A percentile compares a stretch with the other conserved stretches of the same genome.
Evolutionary conservation across 2,113 vertebrate genomes (phyloP).

Genomic region (Triplophysa tibetana): DNA sequence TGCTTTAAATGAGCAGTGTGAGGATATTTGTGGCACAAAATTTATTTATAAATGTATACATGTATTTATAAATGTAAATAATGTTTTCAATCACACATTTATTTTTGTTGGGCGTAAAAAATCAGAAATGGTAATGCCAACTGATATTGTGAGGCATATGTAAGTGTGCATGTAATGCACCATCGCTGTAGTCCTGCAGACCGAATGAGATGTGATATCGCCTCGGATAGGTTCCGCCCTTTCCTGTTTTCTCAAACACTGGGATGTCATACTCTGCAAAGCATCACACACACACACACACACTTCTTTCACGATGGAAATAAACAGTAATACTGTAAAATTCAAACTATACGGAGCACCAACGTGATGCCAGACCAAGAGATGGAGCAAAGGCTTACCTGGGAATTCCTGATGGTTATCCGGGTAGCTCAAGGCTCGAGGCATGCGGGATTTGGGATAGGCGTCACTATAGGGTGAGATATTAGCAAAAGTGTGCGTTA

Average conservation of each 20-base stretch:
- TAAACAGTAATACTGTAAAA: not conserved
- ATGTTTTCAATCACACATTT: not conserved
- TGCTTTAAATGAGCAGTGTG: no score
- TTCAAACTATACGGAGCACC: not conserved
- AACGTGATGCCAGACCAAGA: not conserved
- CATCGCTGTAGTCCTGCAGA: slow-evolving; percentile 94
- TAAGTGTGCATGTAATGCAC: slow-evolving; percentile 63
- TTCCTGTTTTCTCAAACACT: slow-evolving; percentile 95
- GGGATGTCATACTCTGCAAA: slow-evolving; percentile 89
- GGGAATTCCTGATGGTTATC: slow-evolving; percentile 98
- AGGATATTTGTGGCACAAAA: no score
- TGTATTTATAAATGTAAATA: no score
- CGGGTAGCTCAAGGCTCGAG: slow-evolving; percentile 96
- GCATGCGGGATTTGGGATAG: slow-evolving; percentile 95
- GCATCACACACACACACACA: not conserved
- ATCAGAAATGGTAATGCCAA: no score
- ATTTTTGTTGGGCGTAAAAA: not conserved
- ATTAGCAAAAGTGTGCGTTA: not conserved
- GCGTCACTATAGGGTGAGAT: slow-evolving; percentile 77
- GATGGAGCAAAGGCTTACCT: slow-evolving; percentile 71
- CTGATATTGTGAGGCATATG: not conserved
- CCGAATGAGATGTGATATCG: slow-evolving; percentile 90
- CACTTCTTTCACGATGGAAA: not conserved
- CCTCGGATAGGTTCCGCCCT: slow-evolving; percentile 95
- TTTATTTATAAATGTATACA: no score